Base-by-base conservation (phyloP, 2,797 vertebrate species). In the Alexandromys oeconomus region DNA sequence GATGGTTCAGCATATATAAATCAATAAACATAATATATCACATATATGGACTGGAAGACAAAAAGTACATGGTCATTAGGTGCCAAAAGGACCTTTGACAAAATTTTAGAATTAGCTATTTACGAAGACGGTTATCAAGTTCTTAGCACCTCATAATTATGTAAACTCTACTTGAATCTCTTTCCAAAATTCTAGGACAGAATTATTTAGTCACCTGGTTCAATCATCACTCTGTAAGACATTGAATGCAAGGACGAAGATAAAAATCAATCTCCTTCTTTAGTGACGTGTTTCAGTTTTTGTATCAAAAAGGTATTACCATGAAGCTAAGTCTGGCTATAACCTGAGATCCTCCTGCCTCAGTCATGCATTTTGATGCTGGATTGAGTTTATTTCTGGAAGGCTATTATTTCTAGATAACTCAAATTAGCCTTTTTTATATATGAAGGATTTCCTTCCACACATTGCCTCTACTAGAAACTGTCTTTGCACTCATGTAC, bases 181-280 rank as follows among this genome's bases (percentile, higher is more conserved):
- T 43, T 89, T 86, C 67, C n/a, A 69, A 92, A 90, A 78, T 93
- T 91, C 74, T 65, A 93, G 31, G 73, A 5, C 6, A 59, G 63
- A 73, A 89, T 73, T 21, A 92, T 34, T 90, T 91, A 63, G 34
- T 87, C 34, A 43, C 92, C 51, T 76, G 40, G 46, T 79, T 97
- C 14, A 93, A 17, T 92, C 74, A 37, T 63, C 11, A 21, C 37
- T 73, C 61, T 92, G 12, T 40, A 74, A 92, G 67, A 88, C 46
- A 54, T 57, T 71, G 84, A 6, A 27, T 95, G 43, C 48, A 84
- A 69, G 67, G 79, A 57, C 29, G 86, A 91, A 88, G 15, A 81
- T 88, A 19, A 89, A 89, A 95, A 48, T 69, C 81, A 71, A 59
- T 12, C 5, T 51, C 77, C 85, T 79, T 87, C 14, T 61, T 95